phyloP scores from a whole-genome alignment of 2,888 invertebrate species.

The Drosophila sordidula region DNA sequence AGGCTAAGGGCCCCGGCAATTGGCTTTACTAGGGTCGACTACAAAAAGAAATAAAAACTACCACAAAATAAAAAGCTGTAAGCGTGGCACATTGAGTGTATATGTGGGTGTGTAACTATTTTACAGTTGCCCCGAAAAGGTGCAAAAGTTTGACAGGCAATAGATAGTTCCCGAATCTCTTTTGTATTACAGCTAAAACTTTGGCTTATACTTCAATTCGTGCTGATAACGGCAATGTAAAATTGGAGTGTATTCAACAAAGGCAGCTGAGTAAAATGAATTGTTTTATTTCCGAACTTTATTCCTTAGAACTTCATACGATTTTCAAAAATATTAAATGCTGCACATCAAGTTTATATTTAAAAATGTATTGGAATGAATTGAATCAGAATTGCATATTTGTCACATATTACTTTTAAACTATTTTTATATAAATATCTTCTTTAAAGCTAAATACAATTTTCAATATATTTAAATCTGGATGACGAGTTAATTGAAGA shows the following conservation, averaged over 20 bases:
- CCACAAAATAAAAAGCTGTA: slow-evolving; percentile 11
- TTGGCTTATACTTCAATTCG: slow-evolving; percentile 23
- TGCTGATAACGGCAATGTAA: background rate
- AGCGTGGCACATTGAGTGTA: background rate
- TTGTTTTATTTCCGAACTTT: slow-evolving; percentile 5
- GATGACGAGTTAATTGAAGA: too few relatives aligned
- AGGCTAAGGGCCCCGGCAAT: slow-evolving; percentile 64
- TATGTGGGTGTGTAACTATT: slow-evolving; percentile 21
- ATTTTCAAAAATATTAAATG: background rate
- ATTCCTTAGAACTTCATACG: too few relatives aligned
- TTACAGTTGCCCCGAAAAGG: slow-evolving; percentile 21
- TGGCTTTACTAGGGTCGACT: slow-evolving; percentile 43
- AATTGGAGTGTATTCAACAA: slow-evolving; percentile 7
- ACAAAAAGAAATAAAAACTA: slow-evolving; percentile 1
- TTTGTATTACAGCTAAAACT: slow-evolving; percentile 27
- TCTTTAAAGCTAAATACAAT: too few relatives aligned
- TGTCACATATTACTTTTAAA: too few relatives aligned
- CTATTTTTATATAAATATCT: too few relatives aligned
- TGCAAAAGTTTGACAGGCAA: slow-evolving; percentile 56
- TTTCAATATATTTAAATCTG: too few relatives aligned
- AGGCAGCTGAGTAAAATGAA: slow-evolving; percentile 22
- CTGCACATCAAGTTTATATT: too few relatives aligned
- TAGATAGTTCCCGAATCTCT: slow-evolving; percentile 47
- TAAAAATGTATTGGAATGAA: too few relatives aligned
- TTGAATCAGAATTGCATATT: too few relatives aligned